These are phyloP conservation scores for Scaptomyza flava DNA, from an alignment of 2,888 invertebrate genomes.

Conservation along the genomic window DNA sequence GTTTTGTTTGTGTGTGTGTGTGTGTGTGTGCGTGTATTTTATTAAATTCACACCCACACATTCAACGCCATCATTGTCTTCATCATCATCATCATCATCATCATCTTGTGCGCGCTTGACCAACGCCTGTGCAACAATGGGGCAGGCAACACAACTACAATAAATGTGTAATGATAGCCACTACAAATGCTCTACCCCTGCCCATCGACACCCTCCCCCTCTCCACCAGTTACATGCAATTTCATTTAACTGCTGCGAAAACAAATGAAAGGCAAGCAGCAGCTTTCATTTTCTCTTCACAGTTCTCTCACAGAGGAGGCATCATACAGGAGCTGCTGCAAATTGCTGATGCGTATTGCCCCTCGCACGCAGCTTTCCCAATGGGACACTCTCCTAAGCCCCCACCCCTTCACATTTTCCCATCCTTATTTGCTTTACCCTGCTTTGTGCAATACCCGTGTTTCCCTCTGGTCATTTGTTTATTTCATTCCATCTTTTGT, in stretches of 20 bases:
- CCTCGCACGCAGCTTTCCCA: slow-evolving; percentile 38
- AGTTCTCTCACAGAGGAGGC: slow-evolving; percentile 14
- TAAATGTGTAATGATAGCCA: slow-evolving; percentile 75
- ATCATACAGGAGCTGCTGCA: slow-evolving; percentile 46
- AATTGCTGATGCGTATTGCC: slow-evolving; percentile 60
- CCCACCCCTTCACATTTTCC: not conserved
- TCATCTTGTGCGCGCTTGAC: slow-evolving; percentile 65
- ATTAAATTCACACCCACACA: slow-evolving; percentile 78
- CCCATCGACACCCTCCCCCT: not conserved
- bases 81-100: slow-evolving; percentile 28
- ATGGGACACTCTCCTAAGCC: slow-evolving; percentile 11
- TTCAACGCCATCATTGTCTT: slow-evolving; percentile 33
- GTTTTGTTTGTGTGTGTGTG: slow-evolving; percentile 11
- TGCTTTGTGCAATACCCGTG: slow-evolving; percentile 8
- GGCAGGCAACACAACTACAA: slow-evolving; percentile 54
- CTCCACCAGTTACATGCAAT: slow-evolving; percentile 61
- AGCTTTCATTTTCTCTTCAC: slow-evolving; percentile 18
- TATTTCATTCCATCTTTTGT: slow-evolving; percentile 78
- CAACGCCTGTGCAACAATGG: slow-evolving; percentile 56
- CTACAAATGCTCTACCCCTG: slow-evolving; percentile 47
- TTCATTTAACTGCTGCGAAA: slow-evolving; percentile 78
- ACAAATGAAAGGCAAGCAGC: slow-evolving; percentile 65
- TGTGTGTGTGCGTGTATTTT: slow-evolving; percentile 52
- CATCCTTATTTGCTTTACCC: slow-evolving; percentile 47
- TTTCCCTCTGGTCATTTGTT: slow-evolving; percentile 64